A percentile compares a stretch with the other conserved stretches of the same genome.
phyloP scores from a whole-genome alignment of 1,140 invertebrate genomes.

The Glossosoma conforme region DNA sequence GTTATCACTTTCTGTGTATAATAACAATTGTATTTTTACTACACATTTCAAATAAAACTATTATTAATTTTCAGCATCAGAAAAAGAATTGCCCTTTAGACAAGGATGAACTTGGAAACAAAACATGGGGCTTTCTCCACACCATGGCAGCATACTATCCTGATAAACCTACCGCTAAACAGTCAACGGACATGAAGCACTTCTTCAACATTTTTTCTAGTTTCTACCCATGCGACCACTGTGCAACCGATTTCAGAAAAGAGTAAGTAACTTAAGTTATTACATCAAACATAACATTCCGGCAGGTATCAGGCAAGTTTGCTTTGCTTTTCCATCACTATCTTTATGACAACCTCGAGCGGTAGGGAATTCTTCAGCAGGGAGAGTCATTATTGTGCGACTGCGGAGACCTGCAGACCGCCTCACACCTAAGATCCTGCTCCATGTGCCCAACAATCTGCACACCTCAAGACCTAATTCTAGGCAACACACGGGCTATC shows the following conservation, averaged over 20 bases:
- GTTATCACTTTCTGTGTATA: too few species aligned
- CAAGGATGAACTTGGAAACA: slow-evolving; percentile 65
- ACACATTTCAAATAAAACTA: too few species aligned
- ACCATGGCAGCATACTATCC: slow-evolving; percentile 97
- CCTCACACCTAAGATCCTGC: too few species aligned
- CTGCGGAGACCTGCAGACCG: too few species aligned
- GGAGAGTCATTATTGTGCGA: too few species aligned
- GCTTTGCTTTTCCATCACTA: not conserved
- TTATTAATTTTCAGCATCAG: slow-evolving; percentile 14
- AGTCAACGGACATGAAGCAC: slow-evolving; percentile 71
- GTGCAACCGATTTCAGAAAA: slow-evolving; percentile 82
- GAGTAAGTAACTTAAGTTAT: slow-evolving; percentile 56
- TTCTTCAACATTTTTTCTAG: slow-evolving; percentile 86
- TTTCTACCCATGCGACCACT: slow-evolving; percentile 92
- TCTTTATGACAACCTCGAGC: not conserved
- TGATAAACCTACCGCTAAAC: slow-evolving; percentile 67
- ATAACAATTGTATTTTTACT: too few species aligned
- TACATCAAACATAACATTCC: not conserved
- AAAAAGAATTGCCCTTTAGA: slow-evolving; percentile 68
- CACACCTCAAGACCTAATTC: too few species aligned
- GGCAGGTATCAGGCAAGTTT: not conserved
- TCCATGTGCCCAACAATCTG: too few species aligned
- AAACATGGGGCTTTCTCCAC: slow-evolving; percentile 92
- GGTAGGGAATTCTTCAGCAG: too few species aligned
- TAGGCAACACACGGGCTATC: too few species aligned